Percentiles rank a stretch among this genome's conserved stretches.
Conservation (phyloP, 2,888 invertebrate genomes). For the Chorisops tibialis region DNA sequence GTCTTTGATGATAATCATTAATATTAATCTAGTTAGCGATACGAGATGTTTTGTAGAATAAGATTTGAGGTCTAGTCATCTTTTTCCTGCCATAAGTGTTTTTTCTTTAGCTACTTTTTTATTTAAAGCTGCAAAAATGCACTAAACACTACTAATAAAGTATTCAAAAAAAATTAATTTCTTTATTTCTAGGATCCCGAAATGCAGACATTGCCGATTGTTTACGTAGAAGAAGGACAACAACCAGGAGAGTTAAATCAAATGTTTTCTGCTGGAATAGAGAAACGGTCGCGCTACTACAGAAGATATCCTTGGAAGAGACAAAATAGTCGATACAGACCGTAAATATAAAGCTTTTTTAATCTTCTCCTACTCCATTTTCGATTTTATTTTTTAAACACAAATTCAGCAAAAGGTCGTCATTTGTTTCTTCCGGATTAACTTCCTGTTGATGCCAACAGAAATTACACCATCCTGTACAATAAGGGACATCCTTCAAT, state of each 20-base stretch:
- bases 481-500: neutral
- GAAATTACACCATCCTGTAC: neutral
- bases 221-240: constrained; percentile 47
- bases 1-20: no score
- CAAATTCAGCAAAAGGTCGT: no score
- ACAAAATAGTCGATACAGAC: constrained; percentile 54
- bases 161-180: neutral
- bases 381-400: no score
- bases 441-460: neutral
- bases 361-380: no score
- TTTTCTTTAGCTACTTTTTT: no score
- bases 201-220: constrained; percentile 46
- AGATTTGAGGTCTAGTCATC: no score
- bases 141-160: no score
- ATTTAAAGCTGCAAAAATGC: no score
- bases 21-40: no score
- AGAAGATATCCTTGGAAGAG: constrained; percentile 64
- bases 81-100: no score
- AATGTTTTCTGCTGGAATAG: constrained; percentile 36
- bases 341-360: constrained; percentile 40
- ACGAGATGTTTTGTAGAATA: no score
- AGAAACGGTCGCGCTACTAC: constrained; percentile 59
- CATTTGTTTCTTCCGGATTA: neutral
- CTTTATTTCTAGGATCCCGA: constrained; percentile 44
- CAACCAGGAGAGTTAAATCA: neutral